Base-by-base conservation (phyloP, 2,113 vertebrate species). In the Lycaon pictus region DNA sequence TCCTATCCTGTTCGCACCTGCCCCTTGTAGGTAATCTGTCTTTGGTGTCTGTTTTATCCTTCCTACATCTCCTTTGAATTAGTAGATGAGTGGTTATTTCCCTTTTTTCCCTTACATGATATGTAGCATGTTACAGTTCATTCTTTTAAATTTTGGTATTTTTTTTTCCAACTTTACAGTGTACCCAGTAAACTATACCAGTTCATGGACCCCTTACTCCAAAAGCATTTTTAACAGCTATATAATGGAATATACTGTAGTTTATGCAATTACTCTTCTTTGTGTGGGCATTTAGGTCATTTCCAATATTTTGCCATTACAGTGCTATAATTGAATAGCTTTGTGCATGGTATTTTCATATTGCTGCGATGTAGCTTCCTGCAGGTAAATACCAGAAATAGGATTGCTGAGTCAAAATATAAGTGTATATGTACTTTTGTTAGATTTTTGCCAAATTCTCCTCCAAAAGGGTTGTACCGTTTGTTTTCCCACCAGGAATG, bases 251-350 rank as follows among this genome's bases (percentile, higher is more conserved):
- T 90, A 51, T 32, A 37, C 65, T 20, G 32, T 29, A 72, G 37
- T 86, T 77, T 94, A 71, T 90, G 15, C 27, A 80, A 9, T 63
- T 89, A 60, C 11, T 62, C 16, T 77, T 71, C 4, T 29, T 4
- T 90, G 58, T 87, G 2, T n/a, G 35, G 17, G 67, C 71, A 96
- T 60, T 96, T 96, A 86, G 56, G n/a, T 81, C 37, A 81, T 86
- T 81, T 81, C 56, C 51, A 94, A 3, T 82, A 11, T 74, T 90
- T 87, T 94, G 51, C 56, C 23, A 25, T 90, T 80, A 72, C 11
- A 88, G 1, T 83, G 27, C 11, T 96, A 0, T 62, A 85, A 48
- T 17, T 43, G 53, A 93, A 48, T 53, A 93, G 71, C 22, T 25
- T 87, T 82, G 23, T 53, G 13, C 25, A 23, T 11, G 7, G 29